These are phyloP conservation scores for Drosophila multiciliata DNA, from an alignment of 2,888 invertebrate species.

Conservation along the genomic window DNA sequence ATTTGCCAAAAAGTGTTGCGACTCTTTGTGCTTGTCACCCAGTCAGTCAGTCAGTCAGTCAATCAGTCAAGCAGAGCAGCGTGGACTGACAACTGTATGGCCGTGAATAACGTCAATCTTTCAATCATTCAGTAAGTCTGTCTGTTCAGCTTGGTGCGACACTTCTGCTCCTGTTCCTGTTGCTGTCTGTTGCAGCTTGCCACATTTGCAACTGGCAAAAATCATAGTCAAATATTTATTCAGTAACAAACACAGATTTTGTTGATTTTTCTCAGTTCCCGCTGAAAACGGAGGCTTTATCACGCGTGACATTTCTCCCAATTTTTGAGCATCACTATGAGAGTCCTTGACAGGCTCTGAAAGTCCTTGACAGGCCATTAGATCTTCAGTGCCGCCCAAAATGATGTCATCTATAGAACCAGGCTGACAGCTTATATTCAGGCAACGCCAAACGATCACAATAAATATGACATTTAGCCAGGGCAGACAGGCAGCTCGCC, in stretches of 20 bases:
- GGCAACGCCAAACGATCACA: not conserved
- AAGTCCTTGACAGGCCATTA: slow-evolving; percentile 4
- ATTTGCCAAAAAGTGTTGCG: slow-evolving; percentile 34
- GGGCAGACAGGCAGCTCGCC: not conserved
- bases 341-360: not conserved
- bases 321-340: slow-evolving; percentile 4
- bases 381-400: not conserved
- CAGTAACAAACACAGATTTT: slow-evolving; percentile 43
- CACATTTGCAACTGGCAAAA: slow-evolving; percentile 18
- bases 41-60: slow-evolving; percentile 20
- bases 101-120: slow-evolving; percentile 25
- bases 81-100: slow-evolving; percentile 35
- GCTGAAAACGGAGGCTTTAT: slow-evolving; percentile 20
- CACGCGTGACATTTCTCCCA: slow-evolving; percentile 44
- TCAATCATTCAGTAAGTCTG: slow-evolving; percentile 26
- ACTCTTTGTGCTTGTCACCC: slow-evolving; percentile 45
- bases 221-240: slow-evolving; percentile 65
- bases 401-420: not conserved
- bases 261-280: slow-evolving; percentile 18
- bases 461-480: no score
- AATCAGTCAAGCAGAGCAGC: slow-evolving; percentile 24
- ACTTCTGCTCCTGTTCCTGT: slow-evolving; percentile 39
- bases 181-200: slow-evolving; percentile 21
- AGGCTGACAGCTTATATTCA: not conserved
- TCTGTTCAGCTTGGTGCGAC: slow-evolving; percentile 20